Base-by-base conservation (phyloP, 2,113 vertebrate species). In the Etheostoma cragini region DNA sequence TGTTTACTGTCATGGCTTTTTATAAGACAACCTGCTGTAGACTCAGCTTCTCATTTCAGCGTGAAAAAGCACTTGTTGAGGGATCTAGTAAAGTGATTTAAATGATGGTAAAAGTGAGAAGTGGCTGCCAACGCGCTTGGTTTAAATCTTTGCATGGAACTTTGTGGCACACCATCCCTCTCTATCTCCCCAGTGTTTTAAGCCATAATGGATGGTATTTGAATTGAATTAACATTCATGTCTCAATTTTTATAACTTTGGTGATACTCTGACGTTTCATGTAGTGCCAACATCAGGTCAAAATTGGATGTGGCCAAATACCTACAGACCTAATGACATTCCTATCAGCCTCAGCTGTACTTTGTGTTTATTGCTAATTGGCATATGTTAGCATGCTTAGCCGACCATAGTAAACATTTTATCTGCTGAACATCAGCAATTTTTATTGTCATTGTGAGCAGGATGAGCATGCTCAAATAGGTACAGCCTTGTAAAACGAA, bases 21-120 rank as follows among this genome's bases (percentile, higher is more conserved):
- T 54, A 26, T 47, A 13, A 19, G 38, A 81, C 8, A 54, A 45
- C 50, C 70, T 16, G 10, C 38, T 38, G 38, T 38, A 60, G 42
- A 78, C 53, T 22, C 57, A 26, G 38, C 14, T 71, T 53, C 30
- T 49, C 8, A n/a, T 65, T 64, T 42, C 30, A 69, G 50, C 64
- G 72, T 61, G 65, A 72, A 16, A 45, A 38, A 78, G 47, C 56
- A 67, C 42, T 49, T 72, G 61, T 42, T n/a, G 16, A 62, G 16
- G 22, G 22, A 74, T 19, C 21, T 42, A 35, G 1, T 16, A 1
- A 45, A n/a, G 70, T 72, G 78, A 79, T 71, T 80, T 53, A 87
- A 71, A 62, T 47, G 70, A 74, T 5, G 16, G 1, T 70, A n/a
- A 67, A 79, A 70, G 62, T 46, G 54, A 72, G 35, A 26, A 62